A percentile compares a stretch with the other conserved stretches of the same genome.
phyloP scores from a whole-genome alignment of 2,888 invertebrate genomes.

The Scotopteryx bipunctaria region DNA sequence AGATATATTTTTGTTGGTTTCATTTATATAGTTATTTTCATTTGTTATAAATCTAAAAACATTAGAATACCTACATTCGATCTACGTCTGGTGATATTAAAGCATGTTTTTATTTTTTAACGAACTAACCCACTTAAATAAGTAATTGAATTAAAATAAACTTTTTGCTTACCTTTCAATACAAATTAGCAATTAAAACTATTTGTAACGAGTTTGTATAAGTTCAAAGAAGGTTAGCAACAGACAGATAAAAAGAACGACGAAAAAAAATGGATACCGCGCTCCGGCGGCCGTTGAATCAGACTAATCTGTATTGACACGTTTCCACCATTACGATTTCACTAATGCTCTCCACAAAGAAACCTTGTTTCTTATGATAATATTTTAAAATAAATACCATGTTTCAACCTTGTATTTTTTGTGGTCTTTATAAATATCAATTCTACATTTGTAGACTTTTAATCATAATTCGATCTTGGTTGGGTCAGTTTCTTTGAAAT shows the following conservation, averaged over 20 bases:
- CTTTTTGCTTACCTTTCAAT: not conserved
- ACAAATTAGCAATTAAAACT: not conserved
- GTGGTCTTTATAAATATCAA: constrained; percentile 39
- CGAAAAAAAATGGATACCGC: constrained; percentile 39
- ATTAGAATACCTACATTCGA: too few species aligned
- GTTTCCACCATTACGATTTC: constrained; percentile 79
- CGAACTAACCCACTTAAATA: too few species aligned
- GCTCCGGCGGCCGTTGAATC: constrained; percentile 51
- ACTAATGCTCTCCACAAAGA: constrained; percentile 65
- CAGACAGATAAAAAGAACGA: constrained; percentile 26
- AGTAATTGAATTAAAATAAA: not conserved
- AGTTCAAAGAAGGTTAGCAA: constrained; percentile 17
- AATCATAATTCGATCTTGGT: constrained; percentile 21
- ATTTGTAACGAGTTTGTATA: constrained; percentile 10
- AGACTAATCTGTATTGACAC: constrained; percentile 76
- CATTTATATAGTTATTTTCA: too few species aligned
- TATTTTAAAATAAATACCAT: constrained; percentile 56
- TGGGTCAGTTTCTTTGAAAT: constrained; percentile 11
- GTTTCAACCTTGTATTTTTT: constrained; percentile 54
- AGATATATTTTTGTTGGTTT: too few species aligned
- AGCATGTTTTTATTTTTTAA: too few species aligned
- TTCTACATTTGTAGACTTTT: constrained; percentile 33
- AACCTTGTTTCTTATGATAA: constrained; percentile 53
- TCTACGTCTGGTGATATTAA: too few species aligned
- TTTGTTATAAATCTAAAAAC: too few species aligned